These are phyloP conservation scores for Phasia obesa DNA, from an alignment of 2,888 invertebrate species.

Conservation along the genomic window DNA sequence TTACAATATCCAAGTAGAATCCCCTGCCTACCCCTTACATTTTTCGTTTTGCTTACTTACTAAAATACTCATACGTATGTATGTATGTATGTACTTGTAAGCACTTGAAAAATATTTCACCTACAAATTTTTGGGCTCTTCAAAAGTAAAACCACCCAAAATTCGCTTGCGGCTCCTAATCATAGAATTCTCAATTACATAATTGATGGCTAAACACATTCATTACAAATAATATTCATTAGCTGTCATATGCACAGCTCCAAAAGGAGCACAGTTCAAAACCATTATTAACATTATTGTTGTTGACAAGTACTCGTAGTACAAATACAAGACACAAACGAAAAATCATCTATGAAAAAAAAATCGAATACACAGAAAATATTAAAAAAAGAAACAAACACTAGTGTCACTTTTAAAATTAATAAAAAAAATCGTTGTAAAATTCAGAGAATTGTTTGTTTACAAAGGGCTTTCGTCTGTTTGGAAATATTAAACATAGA, in stretches of 20 bases:
- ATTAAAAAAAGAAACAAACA: neutral
- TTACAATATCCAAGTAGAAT: neutral
- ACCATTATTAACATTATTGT: slow-evolving; percentile 41
- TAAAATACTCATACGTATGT: neutral
- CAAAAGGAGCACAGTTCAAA: slow-evolving; percentile 20
- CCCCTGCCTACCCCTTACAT: neutral
- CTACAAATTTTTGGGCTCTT: slow-evolving; percentile 32
- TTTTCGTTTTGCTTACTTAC: neutral
- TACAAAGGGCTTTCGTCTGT: too few species aligned
- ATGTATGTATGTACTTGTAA: too few species aligned
- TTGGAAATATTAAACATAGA: too few species aligned
- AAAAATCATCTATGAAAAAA: neutral
- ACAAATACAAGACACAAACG: neutral
- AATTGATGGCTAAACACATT: slow-evolving; percentile 66
- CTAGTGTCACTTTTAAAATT: too few species aligned
- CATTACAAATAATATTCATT: slow-evolving; percentile 61
- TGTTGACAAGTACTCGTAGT: slow-evolving; percentile 23
- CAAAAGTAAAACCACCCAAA: slow-evolving; percentile 18
- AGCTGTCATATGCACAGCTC: slow-evolving; percentile 63
- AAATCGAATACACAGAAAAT: neutral
- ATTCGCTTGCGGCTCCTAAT: neutral
- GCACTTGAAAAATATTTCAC: slow-evolving; percentile 31
- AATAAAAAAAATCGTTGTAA: too few species aligned
- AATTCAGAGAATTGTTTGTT: too few species aligned
- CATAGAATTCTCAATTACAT: slow-evolving; percentile 43